phyloP scores from a whole-genome alignment of 2,113 vertebrate species.

The Opisthocomus hoazin region DNA sequence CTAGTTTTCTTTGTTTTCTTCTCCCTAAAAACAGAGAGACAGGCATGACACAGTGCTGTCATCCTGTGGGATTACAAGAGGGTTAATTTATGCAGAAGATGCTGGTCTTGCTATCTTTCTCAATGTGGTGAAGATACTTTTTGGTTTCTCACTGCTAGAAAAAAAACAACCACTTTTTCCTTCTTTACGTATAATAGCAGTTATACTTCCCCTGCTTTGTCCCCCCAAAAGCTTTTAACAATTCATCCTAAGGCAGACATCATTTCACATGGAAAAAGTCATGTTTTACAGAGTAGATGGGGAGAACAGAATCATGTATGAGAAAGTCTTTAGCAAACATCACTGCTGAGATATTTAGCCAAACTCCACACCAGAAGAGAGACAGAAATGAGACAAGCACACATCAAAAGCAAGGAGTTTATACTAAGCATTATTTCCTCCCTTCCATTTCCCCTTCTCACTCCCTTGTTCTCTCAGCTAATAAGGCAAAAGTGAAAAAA shows the following conservation, averaged over 20 bases:
- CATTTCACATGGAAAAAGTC: not conserved
- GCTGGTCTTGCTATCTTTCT: not conserved
- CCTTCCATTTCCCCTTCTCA: not conserved
- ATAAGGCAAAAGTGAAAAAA: not conserved
- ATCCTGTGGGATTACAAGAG: not conserved
- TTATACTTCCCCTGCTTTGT: not conserved
- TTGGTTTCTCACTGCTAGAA: not conserved
- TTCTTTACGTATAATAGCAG: not conserved
- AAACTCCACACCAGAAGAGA: not conserved
- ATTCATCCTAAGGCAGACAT: not conserved
- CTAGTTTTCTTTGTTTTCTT: not conserved
- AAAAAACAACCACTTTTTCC: not conserved
- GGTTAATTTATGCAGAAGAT: not conserved
- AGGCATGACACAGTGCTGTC: rapidly evolving
- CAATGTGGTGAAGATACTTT: not conserved
- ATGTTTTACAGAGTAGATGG: not conserved
- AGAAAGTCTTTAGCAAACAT: not conserved
- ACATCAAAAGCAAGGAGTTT: not conserved
- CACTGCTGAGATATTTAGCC: not conserved
- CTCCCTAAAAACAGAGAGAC: not conserved
- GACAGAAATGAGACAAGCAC: not conserved
- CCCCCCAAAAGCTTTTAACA: not conserved
- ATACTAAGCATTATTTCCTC: not conserved
- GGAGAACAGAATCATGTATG: not conserved
- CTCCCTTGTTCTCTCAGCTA: not conserved